These are phyloP conservation scores for Dinomys branickii DNA, from an alignment of 2,113 vertebrate species.

Conservation along the genomic window DNA sequence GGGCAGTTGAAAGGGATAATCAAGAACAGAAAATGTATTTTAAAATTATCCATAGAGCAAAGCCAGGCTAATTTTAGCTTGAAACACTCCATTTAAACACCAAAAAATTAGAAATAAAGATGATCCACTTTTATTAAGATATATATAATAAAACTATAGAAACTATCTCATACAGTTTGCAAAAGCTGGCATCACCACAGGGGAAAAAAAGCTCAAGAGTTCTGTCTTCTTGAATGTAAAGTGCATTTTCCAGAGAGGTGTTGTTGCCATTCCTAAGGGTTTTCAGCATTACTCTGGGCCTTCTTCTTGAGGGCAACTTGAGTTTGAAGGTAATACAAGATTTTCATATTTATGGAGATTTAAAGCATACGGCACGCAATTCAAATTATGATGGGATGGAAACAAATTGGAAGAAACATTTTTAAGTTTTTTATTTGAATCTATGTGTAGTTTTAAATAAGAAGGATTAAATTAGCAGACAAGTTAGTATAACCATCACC, in stretches of 20 bases:
- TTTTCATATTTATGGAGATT: background rate
- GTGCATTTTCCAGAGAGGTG: background rate
- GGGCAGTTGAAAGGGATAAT: slow-evolving; percentile 63
- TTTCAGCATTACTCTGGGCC: background rate
- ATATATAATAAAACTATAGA: slow-evolving; percentile 47
- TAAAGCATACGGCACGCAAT: background rate
- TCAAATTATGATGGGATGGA: background rate
- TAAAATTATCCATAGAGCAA: slow-evolving; percentile 47
- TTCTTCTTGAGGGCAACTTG: background rate
- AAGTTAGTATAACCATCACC: background rate
- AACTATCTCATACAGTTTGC: background rate
- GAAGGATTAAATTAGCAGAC: background rate
- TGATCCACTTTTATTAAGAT: slow-evolving; percentile 25
- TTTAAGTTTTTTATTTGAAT: background rate
- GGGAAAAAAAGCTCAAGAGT: background rate
- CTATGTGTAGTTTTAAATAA: background rate
- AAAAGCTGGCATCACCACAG: background rate
- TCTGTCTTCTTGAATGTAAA: background rate
- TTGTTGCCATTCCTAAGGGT: background rate
- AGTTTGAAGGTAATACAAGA: background rate
- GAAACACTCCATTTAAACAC: slow-evolving; percentile 48
- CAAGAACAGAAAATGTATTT: slow-evolving; percentile 4
- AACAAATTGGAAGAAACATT: background rate
- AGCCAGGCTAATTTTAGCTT: slow-evolving; percentile 27
- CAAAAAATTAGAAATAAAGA: background rate